These are phyloP conservation scores for Gerris lacustris DNA, from an alignment of 2,888 invertebrate species.

Conservation along the genomic window DNA sequence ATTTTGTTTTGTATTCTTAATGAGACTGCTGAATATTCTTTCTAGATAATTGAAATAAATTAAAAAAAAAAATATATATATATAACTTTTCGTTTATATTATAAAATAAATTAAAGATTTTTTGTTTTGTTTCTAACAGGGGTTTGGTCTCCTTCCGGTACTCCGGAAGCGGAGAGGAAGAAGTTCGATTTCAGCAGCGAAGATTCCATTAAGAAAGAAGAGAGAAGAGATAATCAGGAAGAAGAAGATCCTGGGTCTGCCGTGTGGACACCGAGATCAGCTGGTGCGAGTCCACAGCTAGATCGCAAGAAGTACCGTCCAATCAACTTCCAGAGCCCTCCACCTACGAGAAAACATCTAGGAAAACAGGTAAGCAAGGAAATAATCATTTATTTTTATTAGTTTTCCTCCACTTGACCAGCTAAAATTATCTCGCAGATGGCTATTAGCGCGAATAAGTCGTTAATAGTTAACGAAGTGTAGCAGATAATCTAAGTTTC, in stretches of 20 bases:
- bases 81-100: too few relatives aligned
- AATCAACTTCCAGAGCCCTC: slow-evolving; percentile 60
- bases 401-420: background rate
- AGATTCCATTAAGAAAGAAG: slow-evolving; percentile 1
- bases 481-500: too few relatives aligned
- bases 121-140: slow-evolving; percentile 35
- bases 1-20: too few relatives aligned
- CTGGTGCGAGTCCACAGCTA: slow-evolving; percentile 56
- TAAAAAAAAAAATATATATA: too few relatives aligned
- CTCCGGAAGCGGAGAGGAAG: slow-evolving; percentile 42
- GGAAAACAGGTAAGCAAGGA: slow-evolving; percentile 1
- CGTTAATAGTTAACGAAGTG: too few relatives aligned
- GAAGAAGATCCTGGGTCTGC: slow-evolving; percentile 45
- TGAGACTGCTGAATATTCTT: too few relatives aligned
- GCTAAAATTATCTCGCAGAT: background rate
- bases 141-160: slow-evolving; percentile 50
- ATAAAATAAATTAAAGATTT: too few relatives aligned
- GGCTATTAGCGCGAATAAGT: too few relatives aligned
- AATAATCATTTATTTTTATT: background rate
- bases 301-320: slow-evolving; percentile 73
- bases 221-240: slow-evolving; percentile 18
- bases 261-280: slow-evolving; percentile 65
- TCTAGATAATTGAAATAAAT: too few relatives aligned
- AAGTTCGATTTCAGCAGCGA: slow-evolving; percentile 36
- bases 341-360: slow-evolving; percentile 44